Base-by-base conservation (phyloP, 2,888 invertebrate genomes). In the Prosapia bicincta region DNA sequence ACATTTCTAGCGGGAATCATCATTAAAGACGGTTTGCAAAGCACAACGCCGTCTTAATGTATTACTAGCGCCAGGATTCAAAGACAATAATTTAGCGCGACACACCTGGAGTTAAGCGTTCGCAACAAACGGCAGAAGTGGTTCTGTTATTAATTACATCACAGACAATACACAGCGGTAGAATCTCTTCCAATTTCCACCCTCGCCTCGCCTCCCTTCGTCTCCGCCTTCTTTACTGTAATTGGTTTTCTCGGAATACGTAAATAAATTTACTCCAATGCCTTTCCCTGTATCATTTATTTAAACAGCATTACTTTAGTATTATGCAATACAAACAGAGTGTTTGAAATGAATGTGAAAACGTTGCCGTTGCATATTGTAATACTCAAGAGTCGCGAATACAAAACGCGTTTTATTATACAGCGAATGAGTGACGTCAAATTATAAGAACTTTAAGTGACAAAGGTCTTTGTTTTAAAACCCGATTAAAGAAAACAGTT, bases 1-100 rank as follows among this genome's bases (percentile, higher is more conserved):
- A 66, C 71, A 75, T 75, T 71, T 66, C 69, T 23, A 68, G 69
- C 20, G 32, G 43, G 71, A 75, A 75, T 75, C 71, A 67, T 75
- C 75, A 75, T 75, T 75, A 71, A 70, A 75, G 75, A 75, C 66
- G 75, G 74, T 69, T 74, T 70, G 65, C 69, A 32, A 54, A 54
- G 54, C 54, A 54, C 54, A 54, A 54, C 54, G 20, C 54, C 54
- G 20, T 54, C 54, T 67, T 72, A 67, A 72, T 74, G 69, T 69
- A 74, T 74, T 54, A 74, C 69, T 74, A 68, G 67, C n/a, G 28
- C 38, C 66, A 23, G 69, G 26, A 74, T 74, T 74, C 74, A 69
- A 74, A 74, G 74, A 74, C 74, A 69, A 74, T 74, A 74, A 74
- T 74, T 74, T 69, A 74, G 28, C 43, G 20, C 54, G 54, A 54